Evolutionary conservation across 2,797 vertebrate genomes (phyloP), one percentile per base, ranked within the genome.

Genomic region (Etheostoma nigrum): DNA sequence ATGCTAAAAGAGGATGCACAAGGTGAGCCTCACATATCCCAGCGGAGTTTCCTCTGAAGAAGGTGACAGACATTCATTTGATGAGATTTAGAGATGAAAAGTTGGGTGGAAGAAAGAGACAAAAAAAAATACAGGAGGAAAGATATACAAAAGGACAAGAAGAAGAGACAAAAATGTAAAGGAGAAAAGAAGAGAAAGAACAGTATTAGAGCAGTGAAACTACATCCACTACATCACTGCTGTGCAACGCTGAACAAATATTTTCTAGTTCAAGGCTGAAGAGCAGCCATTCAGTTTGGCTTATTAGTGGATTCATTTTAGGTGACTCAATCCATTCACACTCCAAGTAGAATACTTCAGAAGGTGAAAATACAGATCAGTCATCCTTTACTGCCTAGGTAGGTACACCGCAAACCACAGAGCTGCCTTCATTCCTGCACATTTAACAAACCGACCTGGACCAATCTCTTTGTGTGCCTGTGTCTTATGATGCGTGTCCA

Each of bases 41-140:
- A 96, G 93, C 95, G 94, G 63, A 95, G 95, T 89, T 96, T 96
- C 95, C 95, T 95, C 95, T 96, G 95, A 51, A 92, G 92, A 86
- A 89, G 91, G 74, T 55, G 89, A 92, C 79, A 89, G 64, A 88
- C 73, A 78, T 90, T 91, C 88, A 89, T 81, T 86, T 74, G 80
- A 70, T 40, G 72, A 78, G 75, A 67, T 85, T 67, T 86, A 83
- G 78, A 64, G 86, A 87, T 69, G 86, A 71, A 76, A 54, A 60
- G 76, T 21, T 51, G 36, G 10, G 36, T 40, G 58, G 58, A 25
- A 55, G 63, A 40, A 23, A 64, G 63, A 21, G 33, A 86, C 54
- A 71, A 13, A 77, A 59, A 59, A 49, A 72, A 66, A 85, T 16
- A 84, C 27, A 87, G 18, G 73, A 33, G 58, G 40, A 67, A 62